Evolutionary conservation across 2,113 vertebrate genomes (phyloP).

Genomic region (Mola mola): DNA sequence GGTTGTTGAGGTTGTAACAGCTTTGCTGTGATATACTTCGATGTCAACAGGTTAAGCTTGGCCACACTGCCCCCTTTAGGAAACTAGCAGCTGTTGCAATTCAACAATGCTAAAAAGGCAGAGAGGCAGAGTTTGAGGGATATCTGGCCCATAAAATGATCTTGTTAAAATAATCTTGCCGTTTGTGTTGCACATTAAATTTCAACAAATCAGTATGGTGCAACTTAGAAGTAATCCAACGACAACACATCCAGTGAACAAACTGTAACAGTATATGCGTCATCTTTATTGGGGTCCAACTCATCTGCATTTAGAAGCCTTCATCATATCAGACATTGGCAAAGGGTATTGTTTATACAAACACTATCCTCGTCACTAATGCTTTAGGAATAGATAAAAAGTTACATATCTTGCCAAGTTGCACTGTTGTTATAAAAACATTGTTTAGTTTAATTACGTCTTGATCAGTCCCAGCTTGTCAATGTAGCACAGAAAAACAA

Average conservation of each 20-base stretch:
- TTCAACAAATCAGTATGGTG: background rate
- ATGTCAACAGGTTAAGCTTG: slow-evolving; percentile 29
- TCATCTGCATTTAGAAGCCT: background rate
- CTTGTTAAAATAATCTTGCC: background rate
- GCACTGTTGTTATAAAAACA: background rate
- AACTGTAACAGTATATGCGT: background rate
- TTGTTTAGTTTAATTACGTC: background rate
- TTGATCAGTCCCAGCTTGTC: background rate
- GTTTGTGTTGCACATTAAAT: no score
- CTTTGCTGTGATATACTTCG: background rate
- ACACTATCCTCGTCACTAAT: background rate
- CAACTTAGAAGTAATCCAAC: background rate
- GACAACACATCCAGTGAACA: no score
- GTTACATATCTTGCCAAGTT: background rate
- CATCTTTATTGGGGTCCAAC: background rate
- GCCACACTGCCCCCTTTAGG: slow-evolving; percentile 78
- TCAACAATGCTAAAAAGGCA: background rate
- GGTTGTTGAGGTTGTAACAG: slow-evolving; percentile 35
- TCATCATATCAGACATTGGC: background rate
- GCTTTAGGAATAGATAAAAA: background rate
- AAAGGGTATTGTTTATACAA: background rate
- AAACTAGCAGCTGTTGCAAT: slow-evolving; percentile 34
- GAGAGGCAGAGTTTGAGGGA: background rate
- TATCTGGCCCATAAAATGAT: background rate
- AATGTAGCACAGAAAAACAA: background rate